A percentile compares a stretch with the other conserved stretches of the same genome.
Evolutionary conservation across 2,113 vertebrate genomes (phyloP).

Genomic region (Hydrochoerus hydrochaeris): DNA sequence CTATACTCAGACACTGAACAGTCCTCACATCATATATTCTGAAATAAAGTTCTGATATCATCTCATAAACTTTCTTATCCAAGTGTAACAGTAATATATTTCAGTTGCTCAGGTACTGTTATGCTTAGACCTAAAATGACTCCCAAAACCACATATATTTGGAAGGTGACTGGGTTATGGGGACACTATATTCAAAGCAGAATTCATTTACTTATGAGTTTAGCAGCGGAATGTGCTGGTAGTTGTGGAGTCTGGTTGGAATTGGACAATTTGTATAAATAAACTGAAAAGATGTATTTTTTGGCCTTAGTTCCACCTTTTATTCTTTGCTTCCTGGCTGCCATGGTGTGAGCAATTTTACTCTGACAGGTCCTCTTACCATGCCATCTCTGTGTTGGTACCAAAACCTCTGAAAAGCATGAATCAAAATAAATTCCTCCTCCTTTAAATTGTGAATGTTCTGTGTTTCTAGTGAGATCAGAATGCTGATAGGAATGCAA

Average conservation of each 20-base stretch:
- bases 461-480: neutral
- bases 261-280: neutral
- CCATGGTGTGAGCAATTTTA: neutral
- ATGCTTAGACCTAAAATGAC: neutral
- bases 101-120: neutral
- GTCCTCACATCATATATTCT: neutral
- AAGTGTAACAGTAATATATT: neutral
- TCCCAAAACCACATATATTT: neutral
- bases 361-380: neutral
- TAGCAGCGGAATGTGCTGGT: neutral
- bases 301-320: neutral
- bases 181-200: neutral
- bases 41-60: neutral
- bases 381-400: neutral
- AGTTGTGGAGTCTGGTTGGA: neutral
- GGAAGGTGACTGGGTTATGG: neutral
- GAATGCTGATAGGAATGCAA: neutral
- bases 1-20: neutral
- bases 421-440: neutral
- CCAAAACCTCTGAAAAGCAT: neutral
- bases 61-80: neutral
- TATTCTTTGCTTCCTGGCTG: neutral
- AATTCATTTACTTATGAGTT: neutral
- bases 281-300: neutral
- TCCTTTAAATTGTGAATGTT: neutral